Evolutionary conservation across 1,140 invertebrate genomes (phyloP).

Genomic region (Rhopalosiphum padi): DNA sequence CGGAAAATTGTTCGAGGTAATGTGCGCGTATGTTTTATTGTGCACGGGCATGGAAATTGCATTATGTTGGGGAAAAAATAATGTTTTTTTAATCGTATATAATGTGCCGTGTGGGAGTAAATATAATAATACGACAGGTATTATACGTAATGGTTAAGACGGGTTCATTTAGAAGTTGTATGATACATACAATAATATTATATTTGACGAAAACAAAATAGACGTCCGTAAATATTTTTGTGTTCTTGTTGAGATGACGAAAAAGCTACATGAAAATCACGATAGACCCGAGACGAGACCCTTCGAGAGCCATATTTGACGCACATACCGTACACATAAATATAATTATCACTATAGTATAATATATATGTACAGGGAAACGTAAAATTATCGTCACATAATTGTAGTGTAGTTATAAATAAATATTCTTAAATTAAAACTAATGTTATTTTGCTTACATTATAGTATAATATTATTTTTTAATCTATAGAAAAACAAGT

Average conservation of each 20-base stretch:
- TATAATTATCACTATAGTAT: background rate
- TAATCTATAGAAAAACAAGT: constrained; percentile 2
- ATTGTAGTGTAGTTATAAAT: background rate
- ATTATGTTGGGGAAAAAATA: background rate
- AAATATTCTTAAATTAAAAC: constrained; percentile 24
- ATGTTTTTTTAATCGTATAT: constrained; percentile 10
- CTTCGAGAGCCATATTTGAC: background rate
- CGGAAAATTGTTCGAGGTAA: background rate
- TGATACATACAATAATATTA: background rate
- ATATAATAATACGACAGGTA: background rate
- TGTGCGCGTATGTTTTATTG: background rate
- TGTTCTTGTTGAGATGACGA: background rate
- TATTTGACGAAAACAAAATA: background rate
- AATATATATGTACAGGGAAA: background rate
- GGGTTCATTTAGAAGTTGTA: background rate
- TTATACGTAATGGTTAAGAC: background rate
- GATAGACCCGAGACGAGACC: background rate
- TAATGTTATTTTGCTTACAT: background rate
- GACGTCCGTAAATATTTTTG: background rate
- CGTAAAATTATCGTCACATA: background rate
- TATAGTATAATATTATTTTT: background rate
- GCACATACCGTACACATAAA: background rate
- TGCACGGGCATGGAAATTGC: background rate
- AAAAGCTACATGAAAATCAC: background rate
- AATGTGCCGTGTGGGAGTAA: background rate